Evolutionary conservation across 1,140 invertebrate genomes (phyloP).

Genomic region (Drosophila cardini): DNA sequence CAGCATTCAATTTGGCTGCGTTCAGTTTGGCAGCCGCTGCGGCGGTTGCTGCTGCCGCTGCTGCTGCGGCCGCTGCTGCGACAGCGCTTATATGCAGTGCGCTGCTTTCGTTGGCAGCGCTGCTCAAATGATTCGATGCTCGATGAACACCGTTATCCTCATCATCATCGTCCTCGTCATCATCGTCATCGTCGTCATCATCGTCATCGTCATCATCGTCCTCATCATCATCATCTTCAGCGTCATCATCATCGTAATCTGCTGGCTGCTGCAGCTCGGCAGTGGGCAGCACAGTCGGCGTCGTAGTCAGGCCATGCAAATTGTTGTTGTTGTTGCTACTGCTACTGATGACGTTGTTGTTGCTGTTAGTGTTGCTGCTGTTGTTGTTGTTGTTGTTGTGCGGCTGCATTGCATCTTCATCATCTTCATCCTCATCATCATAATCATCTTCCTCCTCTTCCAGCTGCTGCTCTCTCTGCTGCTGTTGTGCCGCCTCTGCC

Average conservation of each 20-base stretch:
- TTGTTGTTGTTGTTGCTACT: conserved; percentile 50
- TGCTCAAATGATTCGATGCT: conserved; percentile 58
- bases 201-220: conserved; percentile 56
- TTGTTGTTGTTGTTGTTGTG: conserved; percentile 50
- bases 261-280: conserved; percentile 57
- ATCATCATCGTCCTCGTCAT: conserved; percentile 56
- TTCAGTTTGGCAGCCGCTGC: conserved; percentile 55
- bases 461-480: conserved; percentile 34
- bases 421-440: conserved; percentile 68
- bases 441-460: conserved; percentile 49
- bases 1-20: conserved; percentile 53
- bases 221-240: conserved; percentile 17
- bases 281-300: conserved; percentile 13
- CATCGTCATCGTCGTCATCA: conserved; percentile 57
- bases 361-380: conserved; percentile 37
- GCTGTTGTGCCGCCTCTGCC: conserved; percentile 50
- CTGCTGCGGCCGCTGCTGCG: conserved; percentile 67
- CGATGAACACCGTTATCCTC: conserved; percentile 60
- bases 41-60: conserved; percentile 61
- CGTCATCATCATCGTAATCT: conserved; percentile 26
- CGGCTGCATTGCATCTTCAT: conserved; percentile 52
- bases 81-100: conserved; percentile 66
- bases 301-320: conserved; percentile 27
- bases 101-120: conserved; percentile 54
- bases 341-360: conserved; percentile 37